Conservation (phyloP, 2,113 vertebrate genomes). For the Struthio camelus region DNA sequence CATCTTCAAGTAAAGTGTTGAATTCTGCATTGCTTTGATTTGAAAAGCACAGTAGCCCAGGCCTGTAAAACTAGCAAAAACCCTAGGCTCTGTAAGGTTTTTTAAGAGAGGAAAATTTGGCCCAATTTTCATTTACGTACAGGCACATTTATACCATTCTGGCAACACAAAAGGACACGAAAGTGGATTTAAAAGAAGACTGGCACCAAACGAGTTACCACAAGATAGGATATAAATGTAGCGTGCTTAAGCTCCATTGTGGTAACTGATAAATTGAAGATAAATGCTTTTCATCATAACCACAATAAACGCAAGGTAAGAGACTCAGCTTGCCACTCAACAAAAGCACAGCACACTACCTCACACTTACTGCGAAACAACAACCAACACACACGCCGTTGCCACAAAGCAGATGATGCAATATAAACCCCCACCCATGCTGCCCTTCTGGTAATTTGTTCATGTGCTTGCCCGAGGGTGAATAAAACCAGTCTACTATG, state of each 20-base stretch:
- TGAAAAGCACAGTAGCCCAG: not conserved
- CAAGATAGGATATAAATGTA: conserved; percentile 4
- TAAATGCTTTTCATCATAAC: conserved; percentile 14
- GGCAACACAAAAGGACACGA: not conserved
- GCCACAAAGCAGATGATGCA: conserved; percentile 10
- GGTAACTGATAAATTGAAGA: conserved; percentile 31
- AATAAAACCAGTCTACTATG: conserved; percentile 1
- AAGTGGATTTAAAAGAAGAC: not conserved
- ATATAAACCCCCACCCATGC: conserved; percentile 17
- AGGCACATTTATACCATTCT: not conserved
- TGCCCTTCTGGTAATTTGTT: not conserved
- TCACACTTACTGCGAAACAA: not conserved
- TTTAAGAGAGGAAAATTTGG: not conserved
- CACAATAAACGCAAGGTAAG: not conserved
- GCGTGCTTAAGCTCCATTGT: not conserved
- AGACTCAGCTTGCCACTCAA: not conserved
- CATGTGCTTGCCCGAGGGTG: not conserved
- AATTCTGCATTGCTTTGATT: not conserved
- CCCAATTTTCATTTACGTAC: not conserved
- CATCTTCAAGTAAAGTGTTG: not conserved
- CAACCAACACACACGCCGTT: not conserved
- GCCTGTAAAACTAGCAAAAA: not conserved
- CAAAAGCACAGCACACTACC: not conserved
- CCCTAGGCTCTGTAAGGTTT: not conserved
- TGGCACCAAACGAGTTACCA: not conserved